Evolutionary conservation across 2,113 vertebrate species (phyloP).

Genomic region (Synodontis membranacea): DNA sequence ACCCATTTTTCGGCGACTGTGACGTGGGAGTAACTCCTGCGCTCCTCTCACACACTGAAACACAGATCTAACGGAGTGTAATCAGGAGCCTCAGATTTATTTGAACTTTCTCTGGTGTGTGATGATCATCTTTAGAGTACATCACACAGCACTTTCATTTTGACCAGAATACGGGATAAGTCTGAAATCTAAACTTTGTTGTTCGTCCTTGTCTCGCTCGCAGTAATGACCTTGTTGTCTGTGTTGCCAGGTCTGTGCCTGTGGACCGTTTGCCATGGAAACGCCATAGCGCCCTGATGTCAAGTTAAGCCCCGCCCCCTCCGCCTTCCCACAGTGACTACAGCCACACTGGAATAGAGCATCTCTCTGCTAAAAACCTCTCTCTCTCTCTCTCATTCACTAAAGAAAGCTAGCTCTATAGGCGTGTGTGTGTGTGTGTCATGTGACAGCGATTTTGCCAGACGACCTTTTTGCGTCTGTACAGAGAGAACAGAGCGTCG

Average conservation of each 20-base stretch:
- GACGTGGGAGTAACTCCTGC: background rate
- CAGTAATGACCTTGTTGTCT: background rate
- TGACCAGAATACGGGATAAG: background rate
- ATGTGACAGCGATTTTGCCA: too few relatives aligned
- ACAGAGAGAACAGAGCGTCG: background rate
- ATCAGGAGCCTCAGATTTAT: background rate
- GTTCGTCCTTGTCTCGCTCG: background rate
- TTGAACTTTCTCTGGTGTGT: background rate
- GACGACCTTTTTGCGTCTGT: background rate
- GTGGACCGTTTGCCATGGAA: conserved; percentile 64
- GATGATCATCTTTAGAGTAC: background rate
- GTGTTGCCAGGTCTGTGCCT: conserved; percentile 64
- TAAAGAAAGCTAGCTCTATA: too few relatives aligned
- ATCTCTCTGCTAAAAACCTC: background rate
- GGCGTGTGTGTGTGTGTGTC: background rate
- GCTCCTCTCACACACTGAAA: background rate
- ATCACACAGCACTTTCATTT: background rate
- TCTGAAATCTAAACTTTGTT: background rate
- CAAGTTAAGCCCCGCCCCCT: conserved; percentile 46
- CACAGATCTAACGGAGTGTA: background rate
- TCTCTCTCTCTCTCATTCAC: background rate
- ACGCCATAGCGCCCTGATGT: conserved; percentile 56
- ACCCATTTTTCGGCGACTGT: background rate
- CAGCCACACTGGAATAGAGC: background rate
- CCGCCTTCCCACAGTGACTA: background rate